Conservation (phyloP, 2,888 invertebrate genomes). For the Cryptops parisi region DNA sequence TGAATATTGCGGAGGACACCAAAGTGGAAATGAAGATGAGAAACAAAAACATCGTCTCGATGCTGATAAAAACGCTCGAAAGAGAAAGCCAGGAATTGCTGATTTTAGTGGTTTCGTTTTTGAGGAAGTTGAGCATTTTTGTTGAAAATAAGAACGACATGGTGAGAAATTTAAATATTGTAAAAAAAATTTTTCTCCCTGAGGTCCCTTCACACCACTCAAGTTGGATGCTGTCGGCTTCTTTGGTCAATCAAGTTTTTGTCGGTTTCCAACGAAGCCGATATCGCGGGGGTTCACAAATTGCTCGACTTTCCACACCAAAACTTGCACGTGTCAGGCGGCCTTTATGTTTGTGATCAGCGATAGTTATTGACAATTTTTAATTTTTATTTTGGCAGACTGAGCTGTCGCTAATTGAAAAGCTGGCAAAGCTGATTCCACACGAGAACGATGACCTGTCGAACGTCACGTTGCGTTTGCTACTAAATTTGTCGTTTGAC, state of each 20-base stretch:
- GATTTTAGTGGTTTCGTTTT: conserved; percentile 77
- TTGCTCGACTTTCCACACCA: too few species aligned
- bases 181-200: too few species aligned
- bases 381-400: conserved; percentile 33
- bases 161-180: too few species aligned
- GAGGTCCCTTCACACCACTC: too few species aligned
- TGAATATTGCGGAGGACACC: conserved; percentile 91
- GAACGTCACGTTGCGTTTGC: conserved; percentile 67
- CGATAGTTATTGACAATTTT: not conserved
- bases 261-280: too few species aligned
- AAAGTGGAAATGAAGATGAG: conserved; percentile 96
- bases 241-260: too few species aligned
- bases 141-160: conserved; percentile 88
- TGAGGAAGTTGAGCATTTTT: conserved; percentile 89
- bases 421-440: conserved; percentile 61
- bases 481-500: conserved; percentile 95
- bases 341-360: too few species aligned
- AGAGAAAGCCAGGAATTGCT: conserved; percentile 78
- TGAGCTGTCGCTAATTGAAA: conserved; percentile 62
- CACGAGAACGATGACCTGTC: conserved; percentile 50
- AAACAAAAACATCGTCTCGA: conserved; percentile 74
- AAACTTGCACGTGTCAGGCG: too few species aligned
- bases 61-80: conserved; percentile 75
- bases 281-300: too few species aligned
- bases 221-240: too few species aligned